Evolutionary conservation across 2,888 invertebrate genomes (phyloP), one percentile per base, ranked within the genome.

Genomic region (Rhagonycha lutea): DNA sequence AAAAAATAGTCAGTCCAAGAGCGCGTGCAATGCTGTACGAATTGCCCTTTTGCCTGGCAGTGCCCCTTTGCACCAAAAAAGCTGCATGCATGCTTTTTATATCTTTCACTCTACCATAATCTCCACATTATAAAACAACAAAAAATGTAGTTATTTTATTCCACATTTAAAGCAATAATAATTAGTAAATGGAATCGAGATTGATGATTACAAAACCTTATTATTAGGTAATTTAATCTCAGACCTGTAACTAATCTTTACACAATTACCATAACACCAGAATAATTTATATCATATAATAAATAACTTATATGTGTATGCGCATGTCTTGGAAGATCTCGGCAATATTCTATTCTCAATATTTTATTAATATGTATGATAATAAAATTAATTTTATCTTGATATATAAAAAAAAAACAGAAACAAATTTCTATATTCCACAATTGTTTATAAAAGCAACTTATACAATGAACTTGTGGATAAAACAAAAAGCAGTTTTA

Each of bases 11-110:
- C 81, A 83, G 81, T 85, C 83, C 85, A 65, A 65, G 85, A 85
- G 83, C 85, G 86, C 86, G 86, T 86, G 86, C 86, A 86, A 82
- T 85, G 86, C 86, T 83, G 83, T 85, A 84, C 84, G 85, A 84
- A 26, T 65, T 86, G 86, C 86, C 86, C 86, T 85, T 65, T 65
- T 85, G 86, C 86, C 86, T 86, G 83, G 84, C 85, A 86, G 84
- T 86, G 86, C 86, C 86, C 86, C 86, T 86, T 83, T 83, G 81
- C 74, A 72, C 77, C 70, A 23, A 78, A 73, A 77, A 72, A 73
- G 75, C 79, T 78, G 72, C 80, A 78, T 78, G 78, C 78, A 73
- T 75, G 78, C 77, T 75, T 72, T 78, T 75, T 75, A 24, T 26
- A 65, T 73, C 73, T 78, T 68, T 78, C 78, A 75, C 73, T 75